Conservation (phyloP, 2,888 invertebrate species). For the Rotaria sp. region DNA sequence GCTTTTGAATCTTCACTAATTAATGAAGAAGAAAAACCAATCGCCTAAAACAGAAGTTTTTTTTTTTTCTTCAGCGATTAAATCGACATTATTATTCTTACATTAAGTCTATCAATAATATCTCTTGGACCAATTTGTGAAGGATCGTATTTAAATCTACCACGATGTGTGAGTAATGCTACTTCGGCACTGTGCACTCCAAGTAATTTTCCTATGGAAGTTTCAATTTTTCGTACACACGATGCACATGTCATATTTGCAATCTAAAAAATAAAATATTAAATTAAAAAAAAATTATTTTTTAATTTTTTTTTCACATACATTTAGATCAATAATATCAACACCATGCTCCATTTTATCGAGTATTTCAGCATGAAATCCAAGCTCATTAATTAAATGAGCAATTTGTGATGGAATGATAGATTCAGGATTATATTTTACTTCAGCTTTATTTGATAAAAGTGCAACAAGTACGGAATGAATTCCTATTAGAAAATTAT, state of each 20-base stretch:
- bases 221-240: slow-evolving; percentile 57
- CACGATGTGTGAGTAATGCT: slow-evolving; percentile 76
- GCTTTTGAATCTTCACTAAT: slow-evolving; percentile 56
- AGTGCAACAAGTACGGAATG: slow-evolving; percentile 79
- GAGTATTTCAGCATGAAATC: slow-evolving; percentile 73
- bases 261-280: slow-evolving; percentile 43
- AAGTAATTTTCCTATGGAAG: slow-evolving; percentile 51
- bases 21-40: slow-evolving; percentile 76
- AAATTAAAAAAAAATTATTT: too few relatives aligned
- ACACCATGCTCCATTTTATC: slow-evolving; percentile 53
- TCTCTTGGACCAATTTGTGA: slow-evolving; percentile 76
- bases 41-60: slow-evolving; percentile 46
- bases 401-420: slow-evolving; percentile 74
- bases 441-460: slow-evolving; percentile 87
- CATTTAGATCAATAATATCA: background rate
- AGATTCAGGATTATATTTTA: slow-evolving; percentile 71
- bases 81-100: background rate
- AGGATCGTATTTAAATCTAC: slow-evolving; percentile 74
- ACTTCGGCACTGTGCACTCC: slow-evolving; percentile 80
- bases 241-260: slow-evolving; percentile 59
- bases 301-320: too few relatives aligned
- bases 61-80: too few relatives aligned
- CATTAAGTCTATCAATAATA: slow-evolving; percentile 71
- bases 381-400: slow-evolving; percentile 74
- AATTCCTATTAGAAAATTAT: slow-evolving; percentile 63